Evolutionary conservation across 2,113 vertebrate genomes (phyloP).

Genomic region (Condylura cristata): DNA sequence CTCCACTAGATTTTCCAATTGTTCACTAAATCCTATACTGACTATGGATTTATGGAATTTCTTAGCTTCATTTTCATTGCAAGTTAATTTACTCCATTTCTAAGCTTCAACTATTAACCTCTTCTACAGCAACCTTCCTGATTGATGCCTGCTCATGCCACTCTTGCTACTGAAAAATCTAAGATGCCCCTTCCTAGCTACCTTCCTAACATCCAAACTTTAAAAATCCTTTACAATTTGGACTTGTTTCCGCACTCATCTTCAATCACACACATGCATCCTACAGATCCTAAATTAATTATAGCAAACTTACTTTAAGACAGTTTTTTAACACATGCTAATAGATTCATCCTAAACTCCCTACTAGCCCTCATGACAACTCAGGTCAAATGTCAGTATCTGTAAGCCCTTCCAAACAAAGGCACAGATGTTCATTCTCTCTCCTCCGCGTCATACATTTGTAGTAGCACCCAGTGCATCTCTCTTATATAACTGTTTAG

Average conservation of each 20-base stretch:
- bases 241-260: neutral
- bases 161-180: neutral
- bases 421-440: neutral
- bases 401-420: neutral
- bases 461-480: neutral
- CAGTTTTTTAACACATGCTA: neutral
- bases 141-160: neutral
- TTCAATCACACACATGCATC: neutral
- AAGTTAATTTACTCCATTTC: neutral
- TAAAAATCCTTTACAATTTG: neutral
- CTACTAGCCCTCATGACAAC: neutral
- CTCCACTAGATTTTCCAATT: neutral
- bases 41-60: neutral
- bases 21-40: neutral
- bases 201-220: neutral
- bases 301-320: neutral
- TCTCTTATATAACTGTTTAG: neutral
- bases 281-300: neutral
- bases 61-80: neutral
- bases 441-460: neutral
- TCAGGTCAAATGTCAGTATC: neutral
- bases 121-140: neutral
- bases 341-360: conserved; percentile 17
- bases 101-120: conserved; percentile 19
- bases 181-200: neutral